phyloP scores from a whole-genome alignment of 2,113 vertebrate genomes.

The Barbus barbus region DNA sequence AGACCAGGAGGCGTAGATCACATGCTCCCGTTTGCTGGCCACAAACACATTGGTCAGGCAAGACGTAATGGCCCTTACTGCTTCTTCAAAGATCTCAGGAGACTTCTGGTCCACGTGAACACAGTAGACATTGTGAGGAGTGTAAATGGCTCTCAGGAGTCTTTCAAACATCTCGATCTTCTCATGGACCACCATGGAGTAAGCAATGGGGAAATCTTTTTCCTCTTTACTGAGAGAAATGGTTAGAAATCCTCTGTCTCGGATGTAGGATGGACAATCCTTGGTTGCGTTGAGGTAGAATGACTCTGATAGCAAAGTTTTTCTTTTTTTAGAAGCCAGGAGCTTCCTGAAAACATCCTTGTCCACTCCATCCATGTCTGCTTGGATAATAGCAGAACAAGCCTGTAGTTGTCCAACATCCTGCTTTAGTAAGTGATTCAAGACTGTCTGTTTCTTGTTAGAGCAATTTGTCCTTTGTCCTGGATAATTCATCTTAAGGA shows the following conservation, averaged over 20 bases:
- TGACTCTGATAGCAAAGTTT: slow-evolving; percentile 44
- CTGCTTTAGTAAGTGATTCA: slow-evolving; percentile 32
- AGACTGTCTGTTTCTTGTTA: neutral
- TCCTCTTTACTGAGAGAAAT: too few species aligned
- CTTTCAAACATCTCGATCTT: slow-evolving; percentile 92
- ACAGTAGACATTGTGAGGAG: slow-evolving; percentile 92
- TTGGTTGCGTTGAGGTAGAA: slow-evolving; percentile 79
- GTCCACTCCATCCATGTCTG: slow-evolving; percentile 55
- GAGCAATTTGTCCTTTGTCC: slow-evolving; percentile 22
- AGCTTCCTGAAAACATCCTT: slow-evolving; percentile 61
- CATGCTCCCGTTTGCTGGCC: slow-evolving; percentile 77
- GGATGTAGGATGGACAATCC: slow-evolving; percentile 76
- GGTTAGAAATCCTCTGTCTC: too few species aligned
- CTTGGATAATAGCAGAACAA: slow-evolving; percentile 75
- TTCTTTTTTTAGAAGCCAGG: slow-evolving; percentile 53
- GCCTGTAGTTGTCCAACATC: slow-evolving; percentile 63
- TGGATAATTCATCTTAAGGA: neutral
- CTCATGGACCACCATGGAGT: slow-evolving; percentile 89
- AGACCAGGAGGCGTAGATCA: slow-evolving; percentile 89
- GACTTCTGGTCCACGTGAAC: slow-evolving; percentile 85
- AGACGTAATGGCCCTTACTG: slow-evolving; percentile 76
- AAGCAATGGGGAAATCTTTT: slow-evolving; percentile 82
- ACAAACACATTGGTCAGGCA: slow-evolving; percentile 90
- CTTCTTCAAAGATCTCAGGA: slow-evolving; percentile 68
- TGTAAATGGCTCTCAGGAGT: slow-evolving; percentile 82